These are phyloP conservation scores for Agriopis aurantiaria DNA, from an alignment of 2,888 invertebrate species.

Conservation along the genomic window DNA sequence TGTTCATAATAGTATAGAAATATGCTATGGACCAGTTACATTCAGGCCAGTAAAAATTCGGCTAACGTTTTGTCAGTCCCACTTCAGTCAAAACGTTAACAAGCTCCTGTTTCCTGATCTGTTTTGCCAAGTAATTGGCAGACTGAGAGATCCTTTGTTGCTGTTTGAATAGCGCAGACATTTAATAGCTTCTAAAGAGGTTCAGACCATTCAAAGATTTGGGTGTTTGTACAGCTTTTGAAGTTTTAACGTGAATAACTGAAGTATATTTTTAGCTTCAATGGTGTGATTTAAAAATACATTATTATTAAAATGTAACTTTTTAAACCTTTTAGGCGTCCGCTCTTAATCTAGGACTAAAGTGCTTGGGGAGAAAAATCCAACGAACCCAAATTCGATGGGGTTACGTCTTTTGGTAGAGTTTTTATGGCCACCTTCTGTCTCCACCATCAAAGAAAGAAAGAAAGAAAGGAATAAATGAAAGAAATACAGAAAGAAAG, in stretches of 20 bases:
- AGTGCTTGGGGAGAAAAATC: no score
- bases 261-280: slow-evolving; percentile 6
- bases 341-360: no score
- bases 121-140: slow-evolving; percentile 26
- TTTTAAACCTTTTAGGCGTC: no score
- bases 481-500: no score
- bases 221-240: slow-evolving; percentile 3
- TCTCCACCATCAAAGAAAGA: no score
- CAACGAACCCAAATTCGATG: no score
- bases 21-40: not conserved
- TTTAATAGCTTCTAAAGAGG: slow-evolving; percentile 9
- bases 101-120: slow-evolving; percentile 20
- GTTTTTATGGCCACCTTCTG: no score
- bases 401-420: no score
- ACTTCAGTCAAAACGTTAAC: slow-evolving; percentile 8
- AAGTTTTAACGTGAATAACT: not conserved
- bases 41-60: not conserved
- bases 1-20: no score
- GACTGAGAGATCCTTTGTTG: slow-evolving; percentile 12
- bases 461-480: no score
- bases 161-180: slow-evolving; percentile 16
- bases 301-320: no score
- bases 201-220: slow-evolving; percentile 7
- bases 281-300: not conserved
- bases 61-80: not conserved